Base-by-base conservation (phyloP, 1,140 invertebrate species). In the Lethrus apterus region DNA sequence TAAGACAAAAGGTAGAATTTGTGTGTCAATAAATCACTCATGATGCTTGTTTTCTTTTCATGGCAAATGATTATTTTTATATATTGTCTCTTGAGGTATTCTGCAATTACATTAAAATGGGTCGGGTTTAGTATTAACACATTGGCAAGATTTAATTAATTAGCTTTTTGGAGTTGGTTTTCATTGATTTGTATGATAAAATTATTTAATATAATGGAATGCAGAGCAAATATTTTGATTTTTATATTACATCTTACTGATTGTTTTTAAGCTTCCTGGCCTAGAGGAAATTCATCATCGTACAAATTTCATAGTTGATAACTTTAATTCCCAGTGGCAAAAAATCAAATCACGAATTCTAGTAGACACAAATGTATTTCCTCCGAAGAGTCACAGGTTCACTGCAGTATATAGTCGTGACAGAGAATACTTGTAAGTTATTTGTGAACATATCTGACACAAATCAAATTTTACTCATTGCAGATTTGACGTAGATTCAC, bases 351-450 rank as follows among this genome's bases (percentile, higher is more conserved):
- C 70, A 14, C 70, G 72, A 43, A 76, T 84, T 48, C 70, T 77
- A 47, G 73, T 86, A 0, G 81, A 88, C 57, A 71, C 74, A 13
- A 60, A 66, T 0, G 67, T 77, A 52, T 89, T 89, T 61, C 84
- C 85, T 0, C 75, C 77, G 44, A 77, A 80, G 58, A 77, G 75
- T 32, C 80, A 85, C 55, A 72, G 80, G 42, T 82, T 84, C 36
- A 90, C 87, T 10, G 86, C 88, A 9, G 81, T 89, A 46, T 93
- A 89, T 63, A 84, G 80, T 43, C 77, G 84, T 44, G 87, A 92
- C 61, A 91, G 90, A 65, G 86, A 88, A 65, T 90, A 90, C 65
- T 74, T 90, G 84, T 86, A 69, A 79, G 81, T 75, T 44, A 7
- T 26, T 38, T 19, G 17, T 21, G 5, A 26, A 7, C n/a, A 26